phyloP scores from a whole-genome alignment of 2,113 vertebrate species.

The Solea solea region DNA sequence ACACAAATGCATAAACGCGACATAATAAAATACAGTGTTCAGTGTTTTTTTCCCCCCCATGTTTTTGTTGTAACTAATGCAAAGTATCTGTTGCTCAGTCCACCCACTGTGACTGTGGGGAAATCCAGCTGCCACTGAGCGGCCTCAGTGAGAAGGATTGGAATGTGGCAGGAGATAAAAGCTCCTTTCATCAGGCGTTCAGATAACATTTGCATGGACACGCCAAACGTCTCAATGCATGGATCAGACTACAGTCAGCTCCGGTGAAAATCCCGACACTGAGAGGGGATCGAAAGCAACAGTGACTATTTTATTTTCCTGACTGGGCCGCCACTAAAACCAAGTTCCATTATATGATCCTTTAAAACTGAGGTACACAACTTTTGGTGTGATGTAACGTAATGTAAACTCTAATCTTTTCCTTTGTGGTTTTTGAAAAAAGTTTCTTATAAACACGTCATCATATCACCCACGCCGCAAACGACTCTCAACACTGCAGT shows the following conservation, averaged over 20 bases:
- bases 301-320: neutral
- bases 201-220: constrained; percentile 62
- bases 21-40: neutral
- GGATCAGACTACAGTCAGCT: constrained; percentile 48
- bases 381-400: no score
- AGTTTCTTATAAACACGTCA: no score
- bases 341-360: neutral
- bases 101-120: constrained; percentile 72
- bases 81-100: constrained; percentile 64
- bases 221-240: constrained; percentile 65
- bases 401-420: no score
- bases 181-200: constrained; percentile 67
- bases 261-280: neutral
- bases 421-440: no score
- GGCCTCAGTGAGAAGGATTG: constrained; percentile 72
- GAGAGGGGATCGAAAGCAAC: neutral
- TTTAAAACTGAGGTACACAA: neutral
- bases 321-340: neutral
- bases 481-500: no score
- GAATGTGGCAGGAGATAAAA: constrained; percentile 77
- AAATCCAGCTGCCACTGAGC: constrained; percentile 71
- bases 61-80: constrained; percentile 48
- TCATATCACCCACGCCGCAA: no score
- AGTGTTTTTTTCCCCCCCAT: neutral
- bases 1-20: neutral